Percentiles rank a stretch among this genome's conserved stretches.
phyloP scores from a whole-genome alignment of 2,888 invertebrate genomes.

The Paralinhomoeus sp. region DNA sequence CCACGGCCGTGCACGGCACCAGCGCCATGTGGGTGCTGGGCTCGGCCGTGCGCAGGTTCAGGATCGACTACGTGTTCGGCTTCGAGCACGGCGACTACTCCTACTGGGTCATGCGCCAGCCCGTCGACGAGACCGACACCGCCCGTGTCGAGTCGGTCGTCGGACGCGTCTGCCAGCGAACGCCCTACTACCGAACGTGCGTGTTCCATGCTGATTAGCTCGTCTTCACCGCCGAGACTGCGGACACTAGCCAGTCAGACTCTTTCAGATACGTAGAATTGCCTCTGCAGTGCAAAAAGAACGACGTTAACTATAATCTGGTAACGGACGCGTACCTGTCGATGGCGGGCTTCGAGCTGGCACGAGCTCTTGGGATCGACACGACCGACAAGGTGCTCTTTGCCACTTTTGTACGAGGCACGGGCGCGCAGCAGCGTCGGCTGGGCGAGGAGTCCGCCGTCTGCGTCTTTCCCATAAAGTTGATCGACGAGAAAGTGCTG shows the following conservation, averaged over 20 bases:
- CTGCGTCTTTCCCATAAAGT: constrained; percentile 76
- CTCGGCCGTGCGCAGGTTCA: too few relatives aligned
- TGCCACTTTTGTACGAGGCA: constrained; percentile 74
- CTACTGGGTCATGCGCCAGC: constrained; percentile 81
- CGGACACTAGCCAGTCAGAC: too few relatives aligned
- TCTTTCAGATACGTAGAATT: too few relatives aligned
- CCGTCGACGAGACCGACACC: constrained; percentile 41
- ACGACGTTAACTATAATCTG: too few relatives aligned
- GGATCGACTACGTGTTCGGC: constrained; percentile 81
- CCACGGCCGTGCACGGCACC: too few relatives aligned
- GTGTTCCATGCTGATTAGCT: too few relatives aligned
- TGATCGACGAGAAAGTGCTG: constrained; percentile 62
- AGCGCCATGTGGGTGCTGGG: too few relatives aligned
- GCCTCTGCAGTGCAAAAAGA: too few relatives aligned
- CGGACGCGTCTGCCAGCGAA: too few relatives aligned
- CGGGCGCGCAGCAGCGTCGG: constrained; percentile 29
- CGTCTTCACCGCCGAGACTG: too few relatives aligned
- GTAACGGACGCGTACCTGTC: constrained; percentile 59
- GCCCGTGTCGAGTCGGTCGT: too few relatives aligned
- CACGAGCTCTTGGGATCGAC: constrained; percentile 55
- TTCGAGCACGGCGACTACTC: constrained; percentile 85
- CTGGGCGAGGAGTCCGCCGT: constrained; percentile 46
- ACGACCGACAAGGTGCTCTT: constrained; percentile 83
- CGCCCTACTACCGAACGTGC: too few relatives aligned
- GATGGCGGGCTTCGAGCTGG: constrained; percentile 73